A percentile compares a stretch with the other conserved stretches of the same genome.
Conservation (phyloP, 2,888 invertebrate species). For the Cordilura impudica region DNA sequence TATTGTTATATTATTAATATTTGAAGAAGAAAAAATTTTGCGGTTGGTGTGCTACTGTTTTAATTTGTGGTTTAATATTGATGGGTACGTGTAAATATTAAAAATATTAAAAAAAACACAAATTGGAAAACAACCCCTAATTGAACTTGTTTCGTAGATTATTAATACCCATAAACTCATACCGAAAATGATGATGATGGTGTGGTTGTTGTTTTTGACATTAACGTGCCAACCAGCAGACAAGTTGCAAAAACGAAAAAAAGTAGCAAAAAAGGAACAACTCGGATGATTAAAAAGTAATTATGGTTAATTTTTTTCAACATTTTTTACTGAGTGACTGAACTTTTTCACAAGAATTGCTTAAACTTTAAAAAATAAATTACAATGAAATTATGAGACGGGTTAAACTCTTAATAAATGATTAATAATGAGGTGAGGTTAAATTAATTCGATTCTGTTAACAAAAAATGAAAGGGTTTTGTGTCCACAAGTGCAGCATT, state of each 20-base stretch:
- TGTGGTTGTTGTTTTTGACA: constrained; percentile 34
- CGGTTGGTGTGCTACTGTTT: constrained; percentile 50
- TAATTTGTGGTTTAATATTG: constrained; percentile 57
- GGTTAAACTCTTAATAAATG: constrained; percentile 33
- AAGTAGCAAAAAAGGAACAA: constrained; percentile 69
- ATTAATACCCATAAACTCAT: constrained; percentile 26
- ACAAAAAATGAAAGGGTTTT: background rate
- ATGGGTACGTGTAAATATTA: constrained; percentile 38
- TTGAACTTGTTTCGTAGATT: constrained; percentile 42
- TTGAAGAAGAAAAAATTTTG: constrained; percentile 11
- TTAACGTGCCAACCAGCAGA: constrained; percentile 46
- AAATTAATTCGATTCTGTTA: too few species aligned
- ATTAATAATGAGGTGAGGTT: constrained; percentile 30
- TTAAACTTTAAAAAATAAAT: constrained; percentile 33
- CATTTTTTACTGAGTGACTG: background rate
- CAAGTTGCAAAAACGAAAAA: constrained; percentile 58
- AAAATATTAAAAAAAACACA: constrained; percentile 1
- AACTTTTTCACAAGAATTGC: constrained; percentile 6
- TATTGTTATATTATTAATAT: background rate
- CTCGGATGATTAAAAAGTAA: constrained; percentile 76
- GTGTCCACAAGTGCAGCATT: too few species aligned
- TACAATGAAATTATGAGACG: constrained; percentile 30
- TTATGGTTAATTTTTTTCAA: constrained; percentile 59
- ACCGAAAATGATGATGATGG: constrained; percentile 7
- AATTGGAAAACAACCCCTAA: constrained; percentile 35